Base-by-base conservation (phyloP, 2,113 vertebrate species). In the Dipodomys stephensi region DNA sequence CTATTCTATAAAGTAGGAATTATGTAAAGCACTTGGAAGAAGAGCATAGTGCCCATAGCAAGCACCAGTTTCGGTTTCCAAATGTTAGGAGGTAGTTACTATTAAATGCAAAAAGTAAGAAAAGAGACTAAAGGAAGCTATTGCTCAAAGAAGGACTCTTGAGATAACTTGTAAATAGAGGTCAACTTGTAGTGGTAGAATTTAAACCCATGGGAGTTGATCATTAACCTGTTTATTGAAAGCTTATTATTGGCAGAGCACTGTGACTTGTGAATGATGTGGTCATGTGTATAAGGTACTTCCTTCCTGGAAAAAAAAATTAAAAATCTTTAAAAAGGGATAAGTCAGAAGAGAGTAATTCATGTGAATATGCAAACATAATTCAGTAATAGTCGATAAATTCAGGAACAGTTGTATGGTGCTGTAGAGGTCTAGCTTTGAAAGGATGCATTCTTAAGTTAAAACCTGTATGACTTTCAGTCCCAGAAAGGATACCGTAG, bases 171-270 rank as follows among this genome's bases (percentile, higher is more conserved):
- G n/a, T 7, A 69, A 30, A 85, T 57, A 71, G 57, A 65, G n/a
- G 46, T 69, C 53, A 94, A 32, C 30, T 87, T 53, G 6, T 32
- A 68, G 44, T 76, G 87, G 83, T 13, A 77, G 23, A 81, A 68
- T 85, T 83, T 87, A 92, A 91, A 78, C 46, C 12, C 13, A 49
- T 72, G n/a, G 46, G 44, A 39, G 23, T 64, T 87, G 72, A 64
- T 96, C 32, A 68, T 30, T 88, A 53, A 87, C 84, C 32, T 84
- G 0, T 68, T 64, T 84, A 64, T 83, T 84, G 67, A 87, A 5
- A 80, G 82, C 73, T 72, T 71, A 25, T 92, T 77, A 13, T 67
- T 12, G 39, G n/a, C 35, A 64, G 85, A 94, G 28, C 11, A 49
- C 16, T 92, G 44, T 68, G 35, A 73, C 8, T 7, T 74, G n/a